phyloP scores from a whole-genome alignment of 2,113 vertebrate genomes.

The Saccopteryx bilineata region DNA sequence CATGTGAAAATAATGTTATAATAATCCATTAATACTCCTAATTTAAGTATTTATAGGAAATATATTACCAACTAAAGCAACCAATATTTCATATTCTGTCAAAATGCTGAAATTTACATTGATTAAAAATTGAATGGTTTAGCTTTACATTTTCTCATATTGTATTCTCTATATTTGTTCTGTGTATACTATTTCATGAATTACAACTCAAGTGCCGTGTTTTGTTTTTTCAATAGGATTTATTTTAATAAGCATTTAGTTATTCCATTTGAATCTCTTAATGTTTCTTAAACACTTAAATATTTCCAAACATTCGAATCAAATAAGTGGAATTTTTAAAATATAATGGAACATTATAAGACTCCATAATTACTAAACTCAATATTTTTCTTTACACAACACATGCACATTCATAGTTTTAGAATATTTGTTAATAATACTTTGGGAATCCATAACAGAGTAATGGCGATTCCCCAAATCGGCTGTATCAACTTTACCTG shows the following conservation, averaged over 20 bases:
- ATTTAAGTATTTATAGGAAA: conserved; percentile 36
- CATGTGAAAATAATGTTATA: not conserved
- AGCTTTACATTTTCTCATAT: not conserved
- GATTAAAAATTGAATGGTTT: not conserved
- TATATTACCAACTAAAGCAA: not conserved
- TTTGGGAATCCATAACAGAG: not conserved
- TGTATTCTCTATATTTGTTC: not conserved
- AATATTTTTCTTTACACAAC: not conserved
- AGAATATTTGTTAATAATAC: not conserved
- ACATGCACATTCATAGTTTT: not conserved
- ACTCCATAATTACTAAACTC: not conserved
- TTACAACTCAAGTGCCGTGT: not conserved
- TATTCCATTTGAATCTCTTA: not conserved
- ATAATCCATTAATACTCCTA: not conserved
- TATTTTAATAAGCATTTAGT: not conserved
- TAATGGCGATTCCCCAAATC: not conserved
- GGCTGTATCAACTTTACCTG: not conserved
- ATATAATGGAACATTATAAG: not conserved
- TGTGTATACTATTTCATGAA: not conserved
- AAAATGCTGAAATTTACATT: not conserved
- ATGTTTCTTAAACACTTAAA: conserved; percentile 15
- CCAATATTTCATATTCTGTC: not conserved
- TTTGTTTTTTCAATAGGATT: not conserved
- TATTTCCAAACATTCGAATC: not conserved
- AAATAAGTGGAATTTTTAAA: not conserved